These are phyloP conservation scores for Gadopsis bispinosus DNA, from an alignment of 2,797 vertebrate species.

Conservation along the genomic window DNA sequence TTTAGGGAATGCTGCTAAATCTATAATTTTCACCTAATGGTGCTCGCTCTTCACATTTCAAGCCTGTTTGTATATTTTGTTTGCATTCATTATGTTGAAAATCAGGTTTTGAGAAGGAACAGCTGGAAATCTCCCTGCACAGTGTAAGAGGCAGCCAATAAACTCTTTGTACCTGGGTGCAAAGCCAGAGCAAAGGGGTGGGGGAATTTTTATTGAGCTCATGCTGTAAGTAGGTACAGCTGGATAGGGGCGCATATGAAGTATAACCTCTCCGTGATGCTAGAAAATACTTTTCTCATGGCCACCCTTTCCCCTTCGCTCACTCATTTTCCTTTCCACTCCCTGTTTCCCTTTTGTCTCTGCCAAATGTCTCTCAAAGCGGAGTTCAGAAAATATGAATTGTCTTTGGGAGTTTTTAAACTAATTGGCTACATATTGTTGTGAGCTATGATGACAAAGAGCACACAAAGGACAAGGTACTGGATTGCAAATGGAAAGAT, in stretches of 20 bases:
- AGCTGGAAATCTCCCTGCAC: conserved; percentile 28
- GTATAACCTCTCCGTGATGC: conserved; percentile 49
- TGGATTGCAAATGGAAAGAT: conserved; percentile 41
- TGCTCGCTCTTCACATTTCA: not conserved
- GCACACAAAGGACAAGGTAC: conserved; percentile 55
- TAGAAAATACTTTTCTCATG: conserved; percentile 73
- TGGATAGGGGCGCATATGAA: conserved; percentile 54
- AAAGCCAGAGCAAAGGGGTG: conserved; percentile 53
- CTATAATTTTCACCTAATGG: not conserved
- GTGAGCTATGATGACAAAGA: conserved; percentile 54
- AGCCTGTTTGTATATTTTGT: conserved; percentile 19
- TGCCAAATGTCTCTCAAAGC: conserved; percentile 69
- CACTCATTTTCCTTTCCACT: conserved; percentile 72
- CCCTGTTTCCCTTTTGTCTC: conserved; percentile 56
- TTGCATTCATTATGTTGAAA: conserved; percentile 21
- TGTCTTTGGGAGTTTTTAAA: conserved; percentile 54
- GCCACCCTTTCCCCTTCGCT: conserved; percentile 47
- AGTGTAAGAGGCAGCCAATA: conserved; percentile 25
- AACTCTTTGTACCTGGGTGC: conserved; percentile 56
- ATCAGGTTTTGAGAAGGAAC: conserved; percentile 22
- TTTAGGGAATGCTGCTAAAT: conserved; percentile 7
- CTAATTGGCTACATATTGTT: conserved; percentile 55
- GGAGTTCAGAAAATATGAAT: conserved; percentile 61
- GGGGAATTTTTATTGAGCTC: conserved; percentile 65
- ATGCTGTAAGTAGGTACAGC: conserved; percentile 70